Percentiles rank a stretch among this genome's conserved stretches.
Conservation (phyloP, 1,140 invertebrate genomes). For the Leptinotarsa texana region DNA sequence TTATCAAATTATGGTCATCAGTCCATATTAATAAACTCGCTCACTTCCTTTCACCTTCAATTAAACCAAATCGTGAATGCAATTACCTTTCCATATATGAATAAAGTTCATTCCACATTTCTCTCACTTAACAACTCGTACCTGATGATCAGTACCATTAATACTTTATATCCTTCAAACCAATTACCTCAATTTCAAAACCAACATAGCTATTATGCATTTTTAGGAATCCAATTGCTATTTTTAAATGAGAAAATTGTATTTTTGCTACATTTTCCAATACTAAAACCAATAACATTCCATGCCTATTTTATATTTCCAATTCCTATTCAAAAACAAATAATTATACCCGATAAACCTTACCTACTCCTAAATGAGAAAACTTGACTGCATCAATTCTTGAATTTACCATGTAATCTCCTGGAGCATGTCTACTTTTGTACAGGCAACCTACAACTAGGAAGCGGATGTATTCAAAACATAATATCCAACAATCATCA, state of each 20-base stretch:
- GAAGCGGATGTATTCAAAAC: no score
- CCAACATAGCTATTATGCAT: not conserved
- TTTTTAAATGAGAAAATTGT: slow-evolving; percentile 2
- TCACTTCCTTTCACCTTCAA: not conserved
- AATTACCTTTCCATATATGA: not conserved
- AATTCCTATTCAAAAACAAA: not conserved
- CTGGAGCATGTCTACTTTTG: not conserved
- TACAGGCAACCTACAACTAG: no score
- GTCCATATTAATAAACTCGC: not conserved
- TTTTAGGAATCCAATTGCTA: not conserved
- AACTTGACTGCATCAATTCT: not conserved
- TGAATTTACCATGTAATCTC: not conserved
- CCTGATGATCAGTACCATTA: not conserved
- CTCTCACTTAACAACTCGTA: not conserved
- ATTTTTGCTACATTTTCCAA: not conserved
- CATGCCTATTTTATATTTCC: not conserved
- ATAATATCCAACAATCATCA: not conserved
- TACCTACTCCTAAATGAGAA: not conserved
- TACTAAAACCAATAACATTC: not conserved
- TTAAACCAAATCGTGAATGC: slow-evolving; percentile 3
- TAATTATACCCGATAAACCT: not conserved
- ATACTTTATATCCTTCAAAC: not conserved
- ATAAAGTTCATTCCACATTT: not conserved
- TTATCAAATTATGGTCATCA: no score
- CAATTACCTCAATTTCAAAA: not conserved